Percentiles rank a stretch among this genome's conserved stretches.
These are phyloP conservation scores for Synanthedon andrenaeformis DNA, from an alignment of 2,888 invertebrate genomes.

Conservation along the genomic window DNA sequence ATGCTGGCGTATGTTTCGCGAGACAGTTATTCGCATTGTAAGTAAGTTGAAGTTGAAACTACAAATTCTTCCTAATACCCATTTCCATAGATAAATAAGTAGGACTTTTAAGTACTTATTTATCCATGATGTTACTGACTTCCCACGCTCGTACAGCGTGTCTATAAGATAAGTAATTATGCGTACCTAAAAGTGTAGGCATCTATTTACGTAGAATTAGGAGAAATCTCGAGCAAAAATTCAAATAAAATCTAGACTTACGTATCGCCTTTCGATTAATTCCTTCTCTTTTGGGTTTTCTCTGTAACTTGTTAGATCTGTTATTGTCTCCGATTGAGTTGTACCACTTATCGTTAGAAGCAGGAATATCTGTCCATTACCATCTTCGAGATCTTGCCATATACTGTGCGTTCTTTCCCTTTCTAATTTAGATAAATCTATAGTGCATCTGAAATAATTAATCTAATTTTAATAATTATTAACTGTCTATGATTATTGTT, in stretches of 20 bases:
- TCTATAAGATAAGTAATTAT: too few species aligned
- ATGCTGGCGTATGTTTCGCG: too few species aligned
- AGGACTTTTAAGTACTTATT: too few species aligned
- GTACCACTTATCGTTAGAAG: conserved; percentile 96
- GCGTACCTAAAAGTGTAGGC: too few species aligned
- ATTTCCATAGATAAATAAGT: too few species aligned
- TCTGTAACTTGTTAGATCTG: conserved; percentile 87
- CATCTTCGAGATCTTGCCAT: conserved; percentile 91
- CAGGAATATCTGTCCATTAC: conserved; percentile 87
- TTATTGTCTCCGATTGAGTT: conserved; percentile 91
- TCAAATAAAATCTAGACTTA: conserved; percentile 44
- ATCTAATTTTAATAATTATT: background rate
- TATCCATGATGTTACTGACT: too few species aligned
- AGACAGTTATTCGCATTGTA: too few species aligned
- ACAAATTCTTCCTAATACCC: too few species aligned
- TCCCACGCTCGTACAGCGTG: too few species aligned
- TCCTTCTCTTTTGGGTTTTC: conserved; percentile 81
- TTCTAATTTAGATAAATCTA: conserved; percentile 86
- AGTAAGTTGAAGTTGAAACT: too few species aligned
- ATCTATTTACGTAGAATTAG: too few species aligned
- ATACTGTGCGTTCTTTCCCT: conserved; percentile 92
- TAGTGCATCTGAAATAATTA: conserved; percentile 74
- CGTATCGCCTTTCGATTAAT: conserved; percentile 75
- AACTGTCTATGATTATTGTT: conserved; percentile 8
- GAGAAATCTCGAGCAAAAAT: too few species aligned